Base-by-base conservation (phyloP, 2,888 invertebrate species). In the Hypomecis atomaria region DNA sequence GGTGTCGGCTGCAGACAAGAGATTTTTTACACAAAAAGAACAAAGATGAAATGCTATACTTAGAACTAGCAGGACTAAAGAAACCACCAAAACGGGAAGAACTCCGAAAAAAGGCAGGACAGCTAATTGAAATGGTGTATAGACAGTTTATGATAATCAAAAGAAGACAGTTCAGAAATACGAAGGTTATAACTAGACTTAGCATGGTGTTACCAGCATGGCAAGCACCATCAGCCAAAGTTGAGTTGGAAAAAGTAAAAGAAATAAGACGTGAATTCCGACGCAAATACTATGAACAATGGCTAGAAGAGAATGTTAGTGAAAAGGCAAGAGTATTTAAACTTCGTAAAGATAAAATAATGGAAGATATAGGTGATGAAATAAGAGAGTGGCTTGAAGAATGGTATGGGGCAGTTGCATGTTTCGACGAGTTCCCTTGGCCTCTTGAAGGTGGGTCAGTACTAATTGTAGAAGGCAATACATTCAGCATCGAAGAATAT, bases 301-400 rank as follows among this genome's bases (percentile, higher is more conserved):
- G 91, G 82, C 63, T 93, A 61, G 72, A 89, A 72, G 79, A 87
- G 72, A 85, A 90, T 66, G 57, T 93, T 2, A 90, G 88, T 63
- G 94, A 94, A 82, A 93, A 93, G 73, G 77, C 87, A 34, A 87
- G 92, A 13, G 86, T 94, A 23, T 76, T 94, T 23, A 81, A 84
- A 68, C 85, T 94, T 4, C 84, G 93, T 53, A 90, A 92, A 74
- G 94, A 94, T 5, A 90, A 94, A 43, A 90, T 96, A 69, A 94
- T 95, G 86, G 97, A 97, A 78, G 95, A 96, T 73, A 96, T 97
- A 81, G 94, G 95, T 44, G 95, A 94, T 68, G 96, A 97, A 89
- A 94, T 97, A 62, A 92, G 96, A 62, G 94, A 95, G 76, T 97
- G 97, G 97, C 95, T 96, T 78, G 81, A 92, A 52, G 88, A 94